These are phyloP conservation scores for Pelobates cultripes DNA, from an alignment of 2,797 vertebrate species.

Conservation along the genomic window DNA sequence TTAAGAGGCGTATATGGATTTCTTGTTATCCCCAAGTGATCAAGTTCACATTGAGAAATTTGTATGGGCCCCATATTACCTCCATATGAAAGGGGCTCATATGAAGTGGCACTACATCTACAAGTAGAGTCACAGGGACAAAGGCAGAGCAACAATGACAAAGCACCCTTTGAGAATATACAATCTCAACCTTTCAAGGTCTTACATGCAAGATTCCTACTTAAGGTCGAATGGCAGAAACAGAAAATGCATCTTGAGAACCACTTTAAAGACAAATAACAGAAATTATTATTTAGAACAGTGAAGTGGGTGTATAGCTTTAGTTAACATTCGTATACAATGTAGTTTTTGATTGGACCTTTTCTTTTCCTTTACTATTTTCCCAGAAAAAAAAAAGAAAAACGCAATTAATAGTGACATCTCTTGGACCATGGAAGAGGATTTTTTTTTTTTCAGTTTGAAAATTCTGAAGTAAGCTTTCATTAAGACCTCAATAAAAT, in stretches of 20 bases:
- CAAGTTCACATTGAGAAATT: constrained; percentile 20
- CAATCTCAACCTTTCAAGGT: constrained; percentile 44
- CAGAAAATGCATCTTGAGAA: constrained; percentile 39
- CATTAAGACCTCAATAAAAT: too few relatives aligned
- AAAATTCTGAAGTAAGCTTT: too few relatives aligned
- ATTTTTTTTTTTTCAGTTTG: too few relatives aligned
- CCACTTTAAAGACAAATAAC: constrained; percentile 33
- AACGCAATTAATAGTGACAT: too few relatives aligned
- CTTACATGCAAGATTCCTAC: constrained; percentile 16
- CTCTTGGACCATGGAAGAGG: too few relatives aligned
- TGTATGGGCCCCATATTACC: constrained; percentile 24
- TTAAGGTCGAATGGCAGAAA: constrained; percentile 47
- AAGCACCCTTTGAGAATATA: constrained; percentile 37
- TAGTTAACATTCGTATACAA: constrained; percentile 16
- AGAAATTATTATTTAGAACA: constrained; percentile 28
- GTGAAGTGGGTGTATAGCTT: constrained; percentile 19
- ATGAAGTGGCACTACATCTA: constrained; percentile 35
- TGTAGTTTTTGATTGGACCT: constrained; percentile 2
- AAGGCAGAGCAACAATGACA: constrained; percentile 28
- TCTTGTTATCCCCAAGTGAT: constrained; percentile 4
- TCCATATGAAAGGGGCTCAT: constrained; percentile 22
- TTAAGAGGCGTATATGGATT: neutral
- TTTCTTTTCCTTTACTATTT: neutral
- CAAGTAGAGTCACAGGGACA: constrained; percentile 32
- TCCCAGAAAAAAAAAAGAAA: neutral